These are phyloP conservation scores for Papilio protenor DNA, from an alignment of 2,888 invertebrate species.

Conservation along the genomic window DNA sequence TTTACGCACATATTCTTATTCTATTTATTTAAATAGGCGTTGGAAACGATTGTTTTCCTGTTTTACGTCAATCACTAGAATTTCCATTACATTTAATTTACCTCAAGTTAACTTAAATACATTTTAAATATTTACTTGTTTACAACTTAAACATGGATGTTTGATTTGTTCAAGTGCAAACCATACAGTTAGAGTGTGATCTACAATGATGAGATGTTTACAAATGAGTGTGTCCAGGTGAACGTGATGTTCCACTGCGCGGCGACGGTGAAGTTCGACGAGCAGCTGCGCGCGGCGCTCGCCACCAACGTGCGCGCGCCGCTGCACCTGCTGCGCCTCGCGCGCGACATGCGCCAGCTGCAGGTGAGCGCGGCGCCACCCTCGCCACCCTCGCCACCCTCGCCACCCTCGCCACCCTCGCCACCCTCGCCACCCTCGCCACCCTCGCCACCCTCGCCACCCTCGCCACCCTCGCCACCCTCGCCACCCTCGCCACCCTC, in stretches of 20 bases:
- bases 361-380: constrained; percentile 58
- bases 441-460: too few relatives aligned
- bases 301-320: constrained; percentile 91
- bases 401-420: too few relatives aligned
- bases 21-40: background rate
- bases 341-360: constrained; percentile 86
- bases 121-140: background rate
- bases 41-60: background rate
- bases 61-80: background rate
- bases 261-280: constrained; percentile 96
- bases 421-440: too few relatives aligned
- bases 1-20: background rate
- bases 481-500: too few relatives aligned
- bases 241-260: constrained; percentile 93
- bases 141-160: background rate
- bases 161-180: background rate
- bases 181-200: too few relatives aligned
- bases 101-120: too few relatives aligned
- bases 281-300: constrained; percentile 90
- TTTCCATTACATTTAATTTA: background rate
- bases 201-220: too few relatives aligned
- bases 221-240: constrained; percentile 61
- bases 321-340: constrained; percentile 88
- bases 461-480: too few relatives aligned
- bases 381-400: too few relatives aligned